Evolutionary conservation across 2,113 vertebrate genomes (phyloP).

Genomic region (Heteronetta atricapilla): DNA sequence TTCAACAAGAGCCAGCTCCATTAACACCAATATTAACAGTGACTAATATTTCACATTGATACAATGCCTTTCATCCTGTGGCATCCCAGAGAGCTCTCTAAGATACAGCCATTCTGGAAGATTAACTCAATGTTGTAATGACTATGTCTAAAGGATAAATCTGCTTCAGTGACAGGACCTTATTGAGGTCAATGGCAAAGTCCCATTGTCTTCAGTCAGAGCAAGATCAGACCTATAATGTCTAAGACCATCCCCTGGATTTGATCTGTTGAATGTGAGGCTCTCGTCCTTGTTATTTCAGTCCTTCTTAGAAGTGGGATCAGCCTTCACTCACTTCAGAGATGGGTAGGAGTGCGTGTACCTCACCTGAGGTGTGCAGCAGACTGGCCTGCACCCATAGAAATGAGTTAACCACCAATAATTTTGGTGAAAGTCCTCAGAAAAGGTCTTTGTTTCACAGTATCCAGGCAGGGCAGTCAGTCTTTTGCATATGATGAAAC

Average conservation of each 20-base stretch:
- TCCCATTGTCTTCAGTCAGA: conserved; percentile 54
- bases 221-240: conserved; percentile 32
- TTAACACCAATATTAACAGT: conserved; percentile 65
- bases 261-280: conserved; percentile 7
- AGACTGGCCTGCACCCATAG: not conserved
- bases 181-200: conserved; percentile 66
- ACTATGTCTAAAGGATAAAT: conserved; percentile 65
- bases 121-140: conserved; percentile 63
- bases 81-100: conserved; percentile 64
- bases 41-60: conserved; percentile 63
- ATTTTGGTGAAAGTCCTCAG: not conserved
- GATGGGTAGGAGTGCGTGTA: not conserved
- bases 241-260: not conserved
- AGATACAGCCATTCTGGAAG: conserved; percentile 50
- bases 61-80: conserved; percentile 42
- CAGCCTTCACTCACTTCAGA: not conserved
- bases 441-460: not conserved
- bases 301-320: not conserved
- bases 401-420: not conserved
- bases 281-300: conserved; percentile 1
- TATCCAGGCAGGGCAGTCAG: not conserved
- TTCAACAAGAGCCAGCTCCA: conserved; percentile 34
- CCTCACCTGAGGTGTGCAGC: not conserved
- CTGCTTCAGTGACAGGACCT: conserved; percentile 49
- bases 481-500: conserved; percentile 28